phyloP scores from a whole-genome alignment of 2,888 invertebrate species.

The Xestia sexstrigata region DNA sequence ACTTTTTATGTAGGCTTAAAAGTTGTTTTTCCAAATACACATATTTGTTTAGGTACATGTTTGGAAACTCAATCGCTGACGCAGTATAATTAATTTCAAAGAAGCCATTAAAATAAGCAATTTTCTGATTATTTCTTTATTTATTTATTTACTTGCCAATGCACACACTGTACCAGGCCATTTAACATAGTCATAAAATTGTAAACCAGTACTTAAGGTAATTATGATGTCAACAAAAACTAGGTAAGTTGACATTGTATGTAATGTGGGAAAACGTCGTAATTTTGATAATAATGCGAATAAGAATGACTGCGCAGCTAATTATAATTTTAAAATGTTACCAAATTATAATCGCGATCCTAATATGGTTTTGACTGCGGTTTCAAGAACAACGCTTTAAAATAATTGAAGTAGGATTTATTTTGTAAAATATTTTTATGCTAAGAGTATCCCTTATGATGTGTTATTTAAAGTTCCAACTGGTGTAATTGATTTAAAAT shows the following conservation, averaged over 20 bases:
- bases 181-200: conserved; percentile 2
- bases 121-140: not conserved
- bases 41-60: not conserved
- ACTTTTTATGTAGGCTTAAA: not conserved
- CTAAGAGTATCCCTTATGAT: accelerated
- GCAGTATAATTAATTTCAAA: not conserved
- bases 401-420: conserved; percentile 3
- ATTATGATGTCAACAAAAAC: conserved; percentile 33
- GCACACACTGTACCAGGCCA: not conserved
- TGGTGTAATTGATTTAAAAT: no score
- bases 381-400: not conserved
- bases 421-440: not conserved
- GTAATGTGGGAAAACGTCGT: conserved; percentile 30
- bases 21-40: not conserved
- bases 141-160: conserved; percentile 1
- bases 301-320: conserved; percentile 12
- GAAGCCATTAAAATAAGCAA: not conserved
- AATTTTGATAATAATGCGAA: conserved; percentile 29
- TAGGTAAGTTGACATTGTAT: conserved; percentile 23
- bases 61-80: not conserved
- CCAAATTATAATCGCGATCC: conserved; percentile 32
- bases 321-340: conserved; percentile 32
- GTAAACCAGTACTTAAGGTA: not conserved
- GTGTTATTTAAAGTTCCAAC: not conserved
- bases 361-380: conserved; percentile 29